These are phyloP conservation scores for Scolopax bukidnonensis DNA, from an alignment of 2,797 vertebrate genomes.

Conservation along the genomic window DNA sequence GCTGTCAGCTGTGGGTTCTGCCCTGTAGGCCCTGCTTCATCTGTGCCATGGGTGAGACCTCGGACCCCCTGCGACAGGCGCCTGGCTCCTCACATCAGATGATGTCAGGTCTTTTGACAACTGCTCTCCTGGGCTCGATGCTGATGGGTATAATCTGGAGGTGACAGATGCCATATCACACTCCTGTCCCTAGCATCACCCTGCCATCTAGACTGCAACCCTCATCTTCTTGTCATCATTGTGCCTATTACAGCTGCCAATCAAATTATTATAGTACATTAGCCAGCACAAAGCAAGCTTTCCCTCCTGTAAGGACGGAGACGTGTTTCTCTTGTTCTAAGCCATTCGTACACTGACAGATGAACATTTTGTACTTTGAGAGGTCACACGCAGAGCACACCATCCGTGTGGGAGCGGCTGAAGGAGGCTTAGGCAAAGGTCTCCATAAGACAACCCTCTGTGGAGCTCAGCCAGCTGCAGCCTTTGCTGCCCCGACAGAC, in stretches of 20 bases:
- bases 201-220: background rate
- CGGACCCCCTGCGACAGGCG: background rate
- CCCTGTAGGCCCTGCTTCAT: background rate
- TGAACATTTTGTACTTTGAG: background rate
- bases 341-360: background rate
- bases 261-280: background rate
- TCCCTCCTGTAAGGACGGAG: background rate
- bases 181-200: background rate
- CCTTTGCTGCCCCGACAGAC: background rate
- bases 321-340: background rate
- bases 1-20: background rate
- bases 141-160: background rate
- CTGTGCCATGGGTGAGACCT: background rate
- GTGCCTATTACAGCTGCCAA: background rate
- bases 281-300: background rate
- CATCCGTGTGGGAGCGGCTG: background rate
- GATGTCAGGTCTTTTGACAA: background rate
- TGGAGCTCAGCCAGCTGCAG: background rate
- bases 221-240: background rate
- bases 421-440: background rate
- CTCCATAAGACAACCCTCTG: background rate
- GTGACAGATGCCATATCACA: background rate
- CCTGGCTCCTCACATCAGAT: accelerated
- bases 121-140: background rate
- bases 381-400: background rate